These are phyloP conservation scores for Erinaceus europaeus DNA, from an alignment of 2,113 vertebrate genomes.

Conservation along the genomic window DNA sequence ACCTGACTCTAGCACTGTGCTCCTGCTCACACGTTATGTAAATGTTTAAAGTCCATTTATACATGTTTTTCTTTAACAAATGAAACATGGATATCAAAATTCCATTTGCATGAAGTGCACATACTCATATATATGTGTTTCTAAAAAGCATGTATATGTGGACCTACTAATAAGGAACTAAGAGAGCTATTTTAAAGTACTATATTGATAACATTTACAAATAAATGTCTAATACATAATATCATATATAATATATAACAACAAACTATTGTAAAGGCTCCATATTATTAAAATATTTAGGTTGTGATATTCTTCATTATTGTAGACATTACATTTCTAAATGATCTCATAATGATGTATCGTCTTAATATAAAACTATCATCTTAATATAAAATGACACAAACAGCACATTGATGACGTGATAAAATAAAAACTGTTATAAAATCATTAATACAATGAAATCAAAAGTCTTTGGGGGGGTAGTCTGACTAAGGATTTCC, in stretches of 20 bases:
- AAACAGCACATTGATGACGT: too few species aligned
- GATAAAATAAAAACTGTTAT: not conserved
- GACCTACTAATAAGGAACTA: not conserved
- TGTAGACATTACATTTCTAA: too few species aligned
- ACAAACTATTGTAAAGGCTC: slow-evolving; percentile 14
- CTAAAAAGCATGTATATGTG: not conserved
- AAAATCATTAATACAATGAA: not conserved
- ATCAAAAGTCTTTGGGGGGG: not conserved
- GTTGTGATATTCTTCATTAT: too few species aligned
- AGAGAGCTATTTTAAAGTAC: not conserved
- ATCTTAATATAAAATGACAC: too few species aligned
- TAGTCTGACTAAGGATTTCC: not conserved
- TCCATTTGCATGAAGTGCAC: not conserved
- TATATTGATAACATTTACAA: too few species aligned
- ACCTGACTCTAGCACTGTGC: not conserved
- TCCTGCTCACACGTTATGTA: not conserved
- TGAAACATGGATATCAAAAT: not conserved
- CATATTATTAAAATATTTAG: too few species aligned
- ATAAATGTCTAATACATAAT: not conserved
- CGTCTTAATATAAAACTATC: too few species aligned
- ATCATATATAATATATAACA: too few species aligned
- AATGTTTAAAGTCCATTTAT: not conserved
- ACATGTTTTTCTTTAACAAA: not conserved
- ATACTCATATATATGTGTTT: not conserved
- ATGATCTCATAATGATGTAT: not conserved